A percentile compares a stretch with the other conserved stretches of the same genome.
Conservation (phyloP, 2,888 invertebrate genomes). For the Ormyrus thymus region DNA sequence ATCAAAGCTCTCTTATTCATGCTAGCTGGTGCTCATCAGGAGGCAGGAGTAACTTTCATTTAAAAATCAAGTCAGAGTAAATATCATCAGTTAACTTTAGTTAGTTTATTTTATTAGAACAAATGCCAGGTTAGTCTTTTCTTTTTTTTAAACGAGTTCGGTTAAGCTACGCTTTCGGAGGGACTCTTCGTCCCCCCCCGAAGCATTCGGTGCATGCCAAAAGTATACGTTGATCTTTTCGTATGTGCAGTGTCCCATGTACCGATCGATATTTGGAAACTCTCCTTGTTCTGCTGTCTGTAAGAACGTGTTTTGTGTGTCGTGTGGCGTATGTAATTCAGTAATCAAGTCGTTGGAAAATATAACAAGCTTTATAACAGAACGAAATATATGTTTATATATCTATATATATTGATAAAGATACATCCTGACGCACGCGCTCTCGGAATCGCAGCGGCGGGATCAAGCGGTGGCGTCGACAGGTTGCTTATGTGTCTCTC, state of each 20-base stretch:
- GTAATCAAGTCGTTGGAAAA: slow-evolving; percentile 64
- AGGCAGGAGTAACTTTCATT: slow-evolving; percentile 19
- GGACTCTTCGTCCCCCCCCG: no score
- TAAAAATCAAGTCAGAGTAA: slow-evolving; percentile 10
- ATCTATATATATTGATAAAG: background rate
- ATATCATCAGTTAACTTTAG: slow-evolving; percentile 16
- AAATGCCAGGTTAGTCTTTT: slow-evolving; percentile 10
- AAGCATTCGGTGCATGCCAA: slow-evolving; percentile 37
- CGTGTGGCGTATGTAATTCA: slow-evolving; percentile 64
- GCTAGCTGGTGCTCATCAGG: slow-evolving; percentile 45
- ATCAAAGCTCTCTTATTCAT: slow-evolving; percentile 49
- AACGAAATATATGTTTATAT: slow-evolving; percentile 52
- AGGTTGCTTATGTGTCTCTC: slow-evolving; percentile 37
- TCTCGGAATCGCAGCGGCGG: slow-evolving; percentile 27
- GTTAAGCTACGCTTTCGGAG: no score
- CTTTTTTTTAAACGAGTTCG: slow-evolving; percentile 34
- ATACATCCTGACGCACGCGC: background rate
- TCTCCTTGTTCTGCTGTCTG: slow-evolving; percentile 55
- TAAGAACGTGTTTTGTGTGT: slow-evolving; percentile 55
- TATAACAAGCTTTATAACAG: slow-evolving; percentile 54
- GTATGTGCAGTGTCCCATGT: slow-evolving; percentile 58
- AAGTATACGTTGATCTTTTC: slow-evolving; percentile 39
- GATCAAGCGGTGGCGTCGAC: slow-evolving; percentile 47
- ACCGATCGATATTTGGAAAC: slow-evolving; percentile 59
- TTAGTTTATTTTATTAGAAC: slow-evolving; percentile 28